Percentiles rank a stretch among this genome's conserved stretches.
These are phyloP conservation scores for Cyprinodon brontotheroides DNA, from an alignment of 2,113 vertebrate species.

Conservation along the genomic window DNA sequence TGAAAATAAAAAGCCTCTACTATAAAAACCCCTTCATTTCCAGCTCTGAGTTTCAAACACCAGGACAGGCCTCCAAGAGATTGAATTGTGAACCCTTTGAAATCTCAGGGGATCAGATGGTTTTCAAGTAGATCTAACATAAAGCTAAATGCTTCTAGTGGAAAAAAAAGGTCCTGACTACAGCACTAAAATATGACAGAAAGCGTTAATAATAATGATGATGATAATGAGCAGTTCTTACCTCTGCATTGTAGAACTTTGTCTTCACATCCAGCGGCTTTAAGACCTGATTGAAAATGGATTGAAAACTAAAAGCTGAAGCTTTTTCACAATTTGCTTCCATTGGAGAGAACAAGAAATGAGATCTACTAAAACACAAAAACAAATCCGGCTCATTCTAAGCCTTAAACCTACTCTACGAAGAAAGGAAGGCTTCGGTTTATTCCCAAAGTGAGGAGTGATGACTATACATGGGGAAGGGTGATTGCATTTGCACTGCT, in stretches of 20 bases:
- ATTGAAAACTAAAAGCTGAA: constrained; percentile 72
- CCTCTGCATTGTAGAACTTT: constrained; percentile 99
- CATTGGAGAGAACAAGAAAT: constrained; percentile 25
- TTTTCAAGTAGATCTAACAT: constrained; percentile 36
- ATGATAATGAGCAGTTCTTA: constrained; percentile 61
- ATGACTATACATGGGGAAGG: constrained; percentile 1
- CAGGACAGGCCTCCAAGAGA: neutral
- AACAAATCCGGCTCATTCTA: neutral
- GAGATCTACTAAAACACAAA: neutral
- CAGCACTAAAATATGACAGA: constrained; percentile 37
- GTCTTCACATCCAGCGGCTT: constrained; percentile 99
- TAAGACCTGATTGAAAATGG: constrained; percentile 91
- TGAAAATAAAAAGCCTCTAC: constrained; percentile 8
- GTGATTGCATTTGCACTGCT: constrained; percentile 43
- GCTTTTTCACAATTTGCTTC: constrained; percentile 60
- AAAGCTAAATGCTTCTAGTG: constrained; percentile 21
- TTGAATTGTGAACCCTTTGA: neutral
- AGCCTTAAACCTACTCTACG: neutral
- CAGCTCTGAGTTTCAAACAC: neutral
- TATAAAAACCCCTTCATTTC: constrained; percentile 47
- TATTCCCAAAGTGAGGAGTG: constrained; percentile 1
- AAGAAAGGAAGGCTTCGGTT: neutral
- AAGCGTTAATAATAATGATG: constrained; percentile 6
- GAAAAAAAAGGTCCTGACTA: constrained; percentile 30
- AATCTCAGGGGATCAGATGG: constrained; percentile 30